Base-by-base conservation (phyloP, 2,113 vertebrate genomes). In the Heterotilapia buettikoferi region DNA sequence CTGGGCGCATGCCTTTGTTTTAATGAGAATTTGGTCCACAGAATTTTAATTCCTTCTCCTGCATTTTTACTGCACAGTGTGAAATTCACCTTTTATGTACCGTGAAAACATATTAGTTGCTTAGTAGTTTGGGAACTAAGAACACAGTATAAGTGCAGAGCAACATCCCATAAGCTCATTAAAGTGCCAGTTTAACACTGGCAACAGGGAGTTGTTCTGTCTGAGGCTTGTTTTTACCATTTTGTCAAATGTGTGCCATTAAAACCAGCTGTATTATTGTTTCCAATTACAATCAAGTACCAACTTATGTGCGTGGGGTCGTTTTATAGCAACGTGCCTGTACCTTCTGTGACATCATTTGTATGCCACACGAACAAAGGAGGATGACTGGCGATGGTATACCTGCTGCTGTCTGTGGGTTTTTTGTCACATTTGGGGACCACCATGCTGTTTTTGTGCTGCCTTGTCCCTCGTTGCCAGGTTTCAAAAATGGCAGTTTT, bases 91-190 rank as follows among this genome's bases (percentile, higher is more conserved):
- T 76, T 47, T 76, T 12, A 38, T 43, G 12, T 43, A 16, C 36
- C 0, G 2, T 16, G 14, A 45, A 76, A 76, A 29, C 11, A 68
- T 7, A 18, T 0, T 29, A 19, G 24, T 29, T 76, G 24, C 2
- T 76, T n/a, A n/a, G n/a, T n/a, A n/a, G 7, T 76, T 29, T 76
- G 21, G 21, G 14, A 76, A 11, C 68, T 47, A 29, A 45, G 68
- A 26, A 9, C 13, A 40, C 0, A 16, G 2, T 43, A 0, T 43
- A 43, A 43, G 3, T 43, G 36, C n/a, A 71, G 12, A 68, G 33
- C 63, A 21, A 38, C 33, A 68, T 38, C 33, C 66, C 13, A 24
- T 43, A 3, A 43, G 38, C 38, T 71, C 13, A 71, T 71, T 71
- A 45, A 71, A 14, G 38, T 68, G 63, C 33, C 33, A 5, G n/a